These are phyloP conservation scores for Megaleporinus macrocephalus DNA, from an alignment of 2,113 vertebrate genomes.

Conservation along the genomic window DNA sequence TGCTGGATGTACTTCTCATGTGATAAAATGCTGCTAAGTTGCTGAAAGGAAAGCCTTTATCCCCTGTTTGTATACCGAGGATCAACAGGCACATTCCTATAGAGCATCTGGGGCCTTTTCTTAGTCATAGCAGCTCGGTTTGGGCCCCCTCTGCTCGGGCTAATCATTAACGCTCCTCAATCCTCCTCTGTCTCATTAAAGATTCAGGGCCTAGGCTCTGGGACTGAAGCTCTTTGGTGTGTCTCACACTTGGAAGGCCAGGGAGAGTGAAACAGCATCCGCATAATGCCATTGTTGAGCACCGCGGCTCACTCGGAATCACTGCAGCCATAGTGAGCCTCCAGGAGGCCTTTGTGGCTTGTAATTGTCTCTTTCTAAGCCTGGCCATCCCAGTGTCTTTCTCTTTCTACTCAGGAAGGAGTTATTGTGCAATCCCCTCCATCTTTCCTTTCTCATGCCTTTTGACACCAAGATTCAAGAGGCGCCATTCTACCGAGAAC, in stretches of 20 bases:
- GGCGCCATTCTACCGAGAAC: slow-evolving; percentile 5
- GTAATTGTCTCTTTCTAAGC: slow-evolving; percentile 54
- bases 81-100: slow-evolving; percentile 7
- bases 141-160: background rate
- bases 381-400: slow-evolving; percentile 35
- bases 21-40: background rate
- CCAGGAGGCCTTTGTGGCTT: slow-evolving; percentile 44
- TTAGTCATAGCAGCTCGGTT: background rate
- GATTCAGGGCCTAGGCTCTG: slow-evolving; percentile 39
- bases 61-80: background rate
- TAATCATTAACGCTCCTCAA: slow-evolving; percentile 40
- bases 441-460: slow-evolving; percentile 39
- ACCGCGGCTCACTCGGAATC: slow-evolving; percentile 33
- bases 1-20: background rate
- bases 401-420: slow-evolving; percentile 27
- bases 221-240: slow-evolving; percentile 21
- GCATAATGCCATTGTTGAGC: slow-evolving; percentile 52
- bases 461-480: slow-evolving; percentile 40
- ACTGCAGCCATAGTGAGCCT: slow-evolving; percentile 25
- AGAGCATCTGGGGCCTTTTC: slow-evolving; percentile 1
- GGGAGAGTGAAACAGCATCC: slow-evolving; percentile 21
- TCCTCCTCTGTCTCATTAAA: slow-evolving; percentile 20
- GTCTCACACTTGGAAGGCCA: slow-evolving; percentile 43
- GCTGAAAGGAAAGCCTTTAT: background rate
- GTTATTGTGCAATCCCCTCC: slow-evolving; percentile 43